phyloP scores from a whole-genome alignment of 2,888 invertebrate genomes.

The Metacarcinus magister region DNA sequence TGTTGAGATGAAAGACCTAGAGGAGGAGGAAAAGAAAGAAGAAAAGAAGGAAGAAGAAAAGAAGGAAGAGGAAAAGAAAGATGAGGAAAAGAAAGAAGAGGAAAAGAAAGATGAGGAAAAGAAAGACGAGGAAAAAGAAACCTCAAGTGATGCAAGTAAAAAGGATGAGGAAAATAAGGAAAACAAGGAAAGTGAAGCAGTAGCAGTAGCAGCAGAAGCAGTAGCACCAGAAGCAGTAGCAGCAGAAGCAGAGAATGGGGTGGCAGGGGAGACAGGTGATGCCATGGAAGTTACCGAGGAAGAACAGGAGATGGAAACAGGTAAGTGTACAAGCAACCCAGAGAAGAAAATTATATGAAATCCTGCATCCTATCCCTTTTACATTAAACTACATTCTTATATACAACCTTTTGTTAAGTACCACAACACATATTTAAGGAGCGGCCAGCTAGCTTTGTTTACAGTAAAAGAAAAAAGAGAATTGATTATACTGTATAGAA shows the following conservation, averaged over 20 bases:
- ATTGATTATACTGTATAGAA: not conserved
- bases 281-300: not conserved
- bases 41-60: slow-evolving; percentile 47
- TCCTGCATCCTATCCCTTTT: no score
- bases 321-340: not conserved
- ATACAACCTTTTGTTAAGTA: no score
- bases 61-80: not conserved
- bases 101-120: slow-evolving; percentile 35
- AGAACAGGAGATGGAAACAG: not conserved
- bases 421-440: no score
- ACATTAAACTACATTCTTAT: no score
- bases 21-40: not conserved
- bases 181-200: not conserved
- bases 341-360: no score
- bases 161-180: slow-evolving; percentile 19
- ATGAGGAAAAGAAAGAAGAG: not conserved
- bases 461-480: not conserved
- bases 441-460: no score
- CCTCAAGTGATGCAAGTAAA: not conserved
- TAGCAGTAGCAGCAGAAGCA: not conserved
- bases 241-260: not conserved
- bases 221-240: not conserved
- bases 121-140: not conserved
- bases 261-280: not conserved
- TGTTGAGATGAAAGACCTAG: not conserved